Percentiles rank a stretch among this genome's conserved stretches.
phyloP scores from a whole-genome alignment of 1,140 invertebrate genomes.

The Brachionus rubens region DNA sequence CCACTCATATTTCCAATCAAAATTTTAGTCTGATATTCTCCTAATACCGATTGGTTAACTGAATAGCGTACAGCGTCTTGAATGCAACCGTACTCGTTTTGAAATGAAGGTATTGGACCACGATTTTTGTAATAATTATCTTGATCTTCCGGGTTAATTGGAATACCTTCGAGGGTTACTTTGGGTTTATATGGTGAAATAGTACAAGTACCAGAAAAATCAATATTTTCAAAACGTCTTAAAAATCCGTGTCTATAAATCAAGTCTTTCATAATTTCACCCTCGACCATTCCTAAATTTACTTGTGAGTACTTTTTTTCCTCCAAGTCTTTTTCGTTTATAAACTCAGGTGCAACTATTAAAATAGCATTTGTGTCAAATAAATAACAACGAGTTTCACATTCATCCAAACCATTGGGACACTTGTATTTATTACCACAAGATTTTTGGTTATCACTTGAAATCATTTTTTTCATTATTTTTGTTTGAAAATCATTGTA shows the following conservation, averaged over 20 bases:
- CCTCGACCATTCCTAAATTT: conserved; percentile 59
- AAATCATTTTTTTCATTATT: conserved; percentile 59
- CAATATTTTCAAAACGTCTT: conserved; percentile 55
- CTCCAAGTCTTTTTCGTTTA: conserved; percentile 56
- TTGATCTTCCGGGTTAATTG: conserved; percentile 59
- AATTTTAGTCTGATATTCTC: conserved; percentile 58
- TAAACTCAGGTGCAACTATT: conserved; percentile 60
- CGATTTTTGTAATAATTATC: conserved; percentile 61
- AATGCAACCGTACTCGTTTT: conserved; percentile 61
- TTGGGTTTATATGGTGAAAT: conserved; percentile 58
- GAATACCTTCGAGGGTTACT: conserved; percentile 60
- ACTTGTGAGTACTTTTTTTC: conserved; percentile 58
- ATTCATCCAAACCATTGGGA: conserved; percentile 56
- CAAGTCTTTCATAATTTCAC: conserved; percentile 62
- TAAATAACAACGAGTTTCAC: conserved; percentile 60
- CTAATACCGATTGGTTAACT: conserved; percentile 54
- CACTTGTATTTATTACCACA: conserved; percentile 58
- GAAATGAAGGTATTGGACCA: conserved; percentile 61
- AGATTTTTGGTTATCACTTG: conserved; percentile 57
- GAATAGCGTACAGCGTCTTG: conserved; percentile 60
- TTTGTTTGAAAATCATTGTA: conserved; percentile 62
- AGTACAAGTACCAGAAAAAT: conserved; percentile 61
- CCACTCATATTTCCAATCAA: conserved; percentile 61
- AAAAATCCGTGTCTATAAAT: conserved; percentile 61
- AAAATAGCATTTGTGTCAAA: conserved; percentile 60